Evolutionary conservation across 2,113 vertebrate genomes (phyloP), one percentile per base, ranked within the genome.

Genomic region (Anhinga rufa): DNA sequence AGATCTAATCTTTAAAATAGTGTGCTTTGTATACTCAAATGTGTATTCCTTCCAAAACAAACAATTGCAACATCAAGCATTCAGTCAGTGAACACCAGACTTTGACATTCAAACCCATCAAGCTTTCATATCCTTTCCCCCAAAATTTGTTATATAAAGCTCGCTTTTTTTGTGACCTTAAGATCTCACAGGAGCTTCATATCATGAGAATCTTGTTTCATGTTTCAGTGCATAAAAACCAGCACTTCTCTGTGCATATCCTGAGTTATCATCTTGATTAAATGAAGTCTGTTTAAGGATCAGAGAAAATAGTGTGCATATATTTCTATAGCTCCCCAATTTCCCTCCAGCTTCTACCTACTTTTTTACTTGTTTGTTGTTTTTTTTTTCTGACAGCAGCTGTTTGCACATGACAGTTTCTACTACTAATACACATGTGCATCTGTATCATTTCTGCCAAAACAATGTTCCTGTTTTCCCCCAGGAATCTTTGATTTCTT

Each of bases 31-130:
- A 60, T 82, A 68, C 66, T 96, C 91, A 94, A 88, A 94, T 57
- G 38, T 57, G 29, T 66, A 52, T 83, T 61, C 61, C 54, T 81
- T 98, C 97, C 98, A 98, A 98, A 98, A 93, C 94, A 82, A 97
- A 97, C 92, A 95, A 93, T 96, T 98, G 95, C 95, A 96, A 97
- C 97, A 98, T 92, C 88, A 88, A 96, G 82, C 78, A 81, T 86
- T 97, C 87, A 77, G 93, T 90, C 87, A 89, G 74, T 86, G 91
- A 91, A 94, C 77, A 85, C 86, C 94, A 98, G 95, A 96, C 93
- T 97, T 98, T 97, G 96, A 96, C 87, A 96, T 93, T 95, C 77
- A 85, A 76, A 68, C 36, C 34, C 55, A 76, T 95, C 75, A 96
- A 64, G 60, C 89, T 96, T 93, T 86, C 57, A 32, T 69, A 91